Evolutionary conservation across 2,888 invertebrate species (phyloP), one percentile per base, ranked within the genome.

Genomic region (Leptinotarsa haldemani): DNA sequence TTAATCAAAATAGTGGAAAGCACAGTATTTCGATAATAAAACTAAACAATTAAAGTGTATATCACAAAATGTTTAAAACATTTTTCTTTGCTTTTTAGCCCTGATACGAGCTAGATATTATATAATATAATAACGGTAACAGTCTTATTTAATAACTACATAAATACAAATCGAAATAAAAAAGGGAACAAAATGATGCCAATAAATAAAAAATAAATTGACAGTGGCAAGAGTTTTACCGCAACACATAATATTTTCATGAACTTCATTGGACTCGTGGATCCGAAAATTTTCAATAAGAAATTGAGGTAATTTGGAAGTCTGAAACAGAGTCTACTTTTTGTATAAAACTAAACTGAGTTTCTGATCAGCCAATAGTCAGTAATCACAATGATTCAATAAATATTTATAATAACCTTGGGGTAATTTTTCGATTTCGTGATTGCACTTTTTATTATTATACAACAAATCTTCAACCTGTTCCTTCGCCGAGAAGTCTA

Each of bases 31-130:
- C 75, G 80, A 81, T 80, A 83, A 82, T 81, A 82, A 82, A 81
- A 82, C 79, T 80, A 80, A 83, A 83, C 79, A 85, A 83, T 81
- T 78, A 80, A 84, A 85, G 85, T 84, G 83, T 82, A 84, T 88
- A 88, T 88, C 87, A 88, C 87, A 88, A 82, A 82, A 87, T 87
- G 86, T 87, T 86, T 85, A 85, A 86, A 86, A 87, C 86, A 86
- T 86, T 84, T 85, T 83, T 83, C 82, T 84, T 86, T 84, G 84
- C 84, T 84, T 85, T 82, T 82, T 83, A 84, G 82, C 84, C 82
- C 83, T 58, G 83, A 84, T 81, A 80, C 80, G 82, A 80, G 78
- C 80, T 80, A 81, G 82, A 80, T 71, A 81, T 79, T 81, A 82
- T 79, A 80, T 79, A 82, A 83, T 83, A 84, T 83, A 84, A 84